Evolutionary conservation across 2,797 vertebrate genomes (phyloP).

Genomic region (Synaphobranchus kaupii): DNA sequence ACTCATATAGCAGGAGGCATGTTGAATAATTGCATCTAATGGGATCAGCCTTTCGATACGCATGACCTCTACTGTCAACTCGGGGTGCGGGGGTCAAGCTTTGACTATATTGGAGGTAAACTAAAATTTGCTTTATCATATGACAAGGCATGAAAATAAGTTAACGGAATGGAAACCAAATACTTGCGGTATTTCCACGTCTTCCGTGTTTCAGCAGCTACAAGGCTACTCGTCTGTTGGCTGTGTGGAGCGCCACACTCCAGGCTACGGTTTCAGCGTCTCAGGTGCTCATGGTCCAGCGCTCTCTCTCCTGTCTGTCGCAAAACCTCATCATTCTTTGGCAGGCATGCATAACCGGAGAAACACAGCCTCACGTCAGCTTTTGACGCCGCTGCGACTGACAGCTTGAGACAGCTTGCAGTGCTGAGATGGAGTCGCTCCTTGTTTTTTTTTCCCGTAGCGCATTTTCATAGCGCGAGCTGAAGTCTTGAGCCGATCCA

Average conservation of each 20-base stretch:
- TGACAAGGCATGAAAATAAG: not conserved
- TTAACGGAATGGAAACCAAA: not conserved
- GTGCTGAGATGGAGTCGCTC: not conserved
- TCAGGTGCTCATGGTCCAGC: not conserved
- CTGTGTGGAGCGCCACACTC: not conserved
- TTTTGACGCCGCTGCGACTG: not conserved
- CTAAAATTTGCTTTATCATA: not conserved
- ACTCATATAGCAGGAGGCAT: not conserved
- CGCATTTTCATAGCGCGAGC: not conserved
- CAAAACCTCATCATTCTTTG: not conserved
- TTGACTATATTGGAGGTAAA: not conserved
- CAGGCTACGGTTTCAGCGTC: not conserved
- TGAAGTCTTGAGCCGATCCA: not conserved
- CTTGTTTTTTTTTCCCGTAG: not conserved
- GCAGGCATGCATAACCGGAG: not conserved
- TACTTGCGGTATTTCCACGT: not conserved
- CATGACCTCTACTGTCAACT: not conserved
- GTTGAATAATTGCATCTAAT: not conserved
- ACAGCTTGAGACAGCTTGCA: not conserved
- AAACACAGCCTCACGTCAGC: not conserved
- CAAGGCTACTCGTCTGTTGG: not conserved
- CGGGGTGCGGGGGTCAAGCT: not conserved
- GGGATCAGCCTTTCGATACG: not conserved
- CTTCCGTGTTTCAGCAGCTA: not conserved
- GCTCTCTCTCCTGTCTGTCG: not conserved